Evolutionary conservation across 1,140 invertebrate genomes (phyloP).

Genomic region (Camponotus vicinus): DNA sequence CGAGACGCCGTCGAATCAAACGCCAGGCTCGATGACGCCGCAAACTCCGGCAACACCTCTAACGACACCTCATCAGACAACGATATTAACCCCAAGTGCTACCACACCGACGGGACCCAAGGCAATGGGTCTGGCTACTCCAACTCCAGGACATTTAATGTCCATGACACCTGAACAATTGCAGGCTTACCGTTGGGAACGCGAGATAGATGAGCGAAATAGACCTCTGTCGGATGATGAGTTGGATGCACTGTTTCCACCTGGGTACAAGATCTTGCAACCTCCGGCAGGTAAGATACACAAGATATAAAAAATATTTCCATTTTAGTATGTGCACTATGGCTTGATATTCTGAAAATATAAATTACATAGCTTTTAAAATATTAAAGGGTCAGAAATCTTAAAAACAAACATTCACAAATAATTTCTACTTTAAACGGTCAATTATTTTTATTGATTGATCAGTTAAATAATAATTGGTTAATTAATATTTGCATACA

Average conservation of each 20-base stretch:
- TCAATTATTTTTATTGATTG: no score
- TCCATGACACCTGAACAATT: constrained; percentile 99
- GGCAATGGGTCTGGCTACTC: constrained; percentile 99
- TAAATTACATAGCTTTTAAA: not conserved
- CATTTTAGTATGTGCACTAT: not conserved
- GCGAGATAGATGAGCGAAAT: constrained; percentile 99
- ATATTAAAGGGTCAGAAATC: not conserved
- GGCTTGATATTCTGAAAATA: not conserved
- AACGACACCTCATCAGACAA: constrained; percentile 88
- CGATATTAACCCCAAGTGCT: constrained; percentile 88
- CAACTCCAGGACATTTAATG: constrained; percentile 97
- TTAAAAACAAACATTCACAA: no score
- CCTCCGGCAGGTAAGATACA: constrained; percentile 92
- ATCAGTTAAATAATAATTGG: no score
- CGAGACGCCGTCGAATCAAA: constrained; percentile 95
- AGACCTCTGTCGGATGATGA: constrained; percentile 98
- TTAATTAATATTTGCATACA: no score
- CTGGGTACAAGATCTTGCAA: constrained; percentile 98
- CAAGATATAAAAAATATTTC: not conserved
- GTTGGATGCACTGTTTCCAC: constrained; percentile 98
- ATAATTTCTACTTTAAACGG: no score
- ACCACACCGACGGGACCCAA: constrained; percentile 97
- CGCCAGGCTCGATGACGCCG: constrained; percentile 91
- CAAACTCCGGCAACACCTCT: constrained; percentile 90
- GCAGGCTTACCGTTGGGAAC: constrained; percentile 99